These are phyloP conservation scores for Geophilus truncorum DNA, from an alignment of 2,888 invertebrate genomes.

Conservation along the genomic window DNA sequence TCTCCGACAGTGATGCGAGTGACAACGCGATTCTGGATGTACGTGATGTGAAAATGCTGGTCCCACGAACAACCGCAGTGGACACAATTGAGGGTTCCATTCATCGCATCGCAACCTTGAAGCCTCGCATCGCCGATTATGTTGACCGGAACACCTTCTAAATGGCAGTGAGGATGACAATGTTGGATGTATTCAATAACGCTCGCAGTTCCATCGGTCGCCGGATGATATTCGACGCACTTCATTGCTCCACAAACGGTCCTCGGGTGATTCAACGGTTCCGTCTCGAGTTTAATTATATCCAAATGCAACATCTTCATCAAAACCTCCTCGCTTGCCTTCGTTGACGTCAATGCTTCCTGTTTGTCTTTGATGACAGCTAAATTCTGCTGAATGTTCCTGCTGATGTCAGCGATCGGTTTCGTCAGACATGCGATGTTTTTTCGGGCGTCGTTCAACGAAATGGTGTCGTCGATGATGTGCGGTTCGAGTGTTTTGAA, in stretches of 20 bases:
- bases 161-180: constrained; percentile 28
- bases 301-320: neutral
- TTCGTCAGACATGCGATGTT: constrained; percentile 22
- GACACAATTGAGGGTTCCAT: neutral
- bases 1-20: neutral
- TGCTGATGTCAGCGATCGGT: constrained; percentile 29
- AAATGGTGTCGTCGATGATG: neutral
- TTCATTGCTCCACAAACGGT: neutral
- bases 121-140: neutral
- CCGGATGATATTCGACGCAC: neutral
- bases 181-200: neutral
- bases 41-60: neutral
- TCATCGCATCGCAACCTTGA: neutral
- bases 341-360: neutral
- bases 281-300: constrained; percentile 6
- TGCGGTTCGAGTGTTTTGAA: constrained; percentile 11
- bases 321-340: neutral
- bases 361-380: neutral
- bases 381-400: constrained; percentile 30
- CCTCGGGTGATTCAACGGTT: neutral
- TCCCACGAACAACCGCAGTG: neutral
- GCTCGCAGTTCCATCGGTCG: neutral
- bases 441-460: neutral
- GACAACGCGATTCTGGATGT: neutral
- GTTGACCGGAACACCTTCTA: neutral